A percentile compares a stretch with the other conserved stretches of the same genome.
These are phyloP conservation scores for Argyresthia albistria DNA, from an alignment of 2,888 invertebrate species.

Conservation along the genomic window DNA sequence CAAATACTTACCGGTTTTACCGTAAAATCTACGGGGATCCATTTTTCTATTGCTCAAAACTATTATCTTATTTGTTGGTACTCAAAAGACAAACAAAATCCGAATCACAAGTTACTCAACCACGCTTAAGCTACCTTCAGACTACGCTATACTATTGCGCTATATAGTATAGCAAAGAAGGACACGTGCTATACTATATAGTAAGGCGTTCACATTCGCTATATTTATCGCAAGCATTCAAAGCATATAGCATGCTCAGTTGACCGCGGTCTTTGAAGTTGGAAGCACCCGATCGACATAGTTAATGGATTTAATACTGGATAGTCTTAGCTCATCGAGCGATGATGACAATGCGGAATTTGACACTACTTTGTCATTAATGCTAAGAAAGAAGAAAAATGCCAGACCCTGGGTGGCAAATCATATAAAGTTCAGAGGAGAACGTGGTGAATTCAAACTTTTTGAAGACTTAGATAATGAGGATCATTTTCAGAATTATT, in stretches of 20 bases:
- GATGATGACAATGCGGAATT: neutral
- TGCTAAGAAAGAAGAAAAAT: constrained; percentile 3
- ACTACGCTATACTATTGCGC: too few relatives aligned
- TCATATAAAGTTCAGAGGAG: constrained; percentile 4
- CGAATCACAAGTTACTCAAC: too few relatives aligned
- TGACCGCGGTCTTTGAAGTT: constrained; percentile 2
- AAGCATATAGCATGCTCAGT: constrained; percentile 2
- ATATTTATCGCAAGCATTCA: constrained; percentile 1
- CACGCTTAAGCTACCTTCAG: too few relatives aligned
- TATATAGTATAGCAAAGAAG: too few relatives aligned
- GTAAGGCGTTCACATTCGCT: neutral
- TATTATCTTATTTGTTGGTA: too few relatives aligned
- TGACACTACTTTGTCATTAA: constrained; percentile 2
- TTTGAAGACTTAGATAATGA: neutral
- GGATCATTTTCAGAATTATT: neutral
- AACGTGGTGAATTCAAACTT: constrained; percentile 4
- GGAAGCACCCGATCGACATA: neutral
- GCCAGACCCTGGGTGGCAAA: constrained; percentile 2
- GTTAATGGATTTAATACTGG: neutral
- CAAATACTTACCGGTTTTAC: too few relatives aligned
- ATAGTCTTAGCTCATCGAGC: neutral
- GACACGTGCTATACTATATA: too few relatives aligned
- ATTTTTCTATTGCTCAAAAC: too few relatives aligned
- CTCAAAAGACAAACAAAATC: too few relatives aligned
- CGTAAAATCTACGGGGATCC: too few relatives aligned